Base-by-base conservation (phyloP, 2,888 invertebrate species). In the Cephus rjabovi region DNA sequence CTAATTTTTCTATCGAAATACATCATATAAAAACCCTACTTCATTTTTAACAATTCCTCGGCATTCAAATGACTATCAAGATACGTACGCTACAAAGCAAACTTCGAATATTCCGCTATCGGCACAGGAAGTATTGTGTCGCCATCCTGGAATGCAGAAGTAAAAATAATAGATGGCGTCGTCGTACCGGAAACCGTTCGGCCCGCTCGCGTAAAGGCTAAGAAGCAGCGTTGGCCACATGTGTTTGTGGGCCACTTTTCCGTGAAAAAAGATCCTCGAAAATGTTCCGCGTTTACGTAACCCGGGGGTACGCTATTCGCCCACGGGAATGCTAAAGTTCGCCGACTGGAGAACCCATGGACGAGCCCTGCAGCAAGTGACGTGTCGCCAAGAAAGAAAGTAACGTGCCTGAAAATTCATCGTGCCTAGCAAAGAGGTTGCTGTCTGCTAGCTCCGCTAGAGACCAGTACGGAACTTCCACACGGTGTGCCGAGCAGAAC, bases 281-380 rank as follows among this genome's bases (percentile, higher is more conserved):
- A 87, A 89, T 89, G 90, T 82, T 75, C 83, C 83, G 86, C 86
- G 86, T 88, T 90, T 90, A 90, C 89, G 89, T 90, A 90, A 90
- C 87, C 80, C 82, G 85, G 82, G 84, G 84, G 83, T 84, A 83
- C 83, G 81, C 81, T 82, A 84, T 79, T 80, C 74, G 76, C 75
- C 56, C 77, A 81, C 83, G 80, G 81, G 31, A 79, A 76, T 81
- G 78, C 79, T 80, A 76, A 71, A 74, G 76, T 68, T 77, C 76
- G 75, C 37, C 37, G 75, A 73, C 76, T 77, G 77, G 77, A 77
- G 77, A 79, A 81, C 74, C 78, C n/a, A 76, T 37, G 80, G 77
- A 80, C 80, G 69, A 77, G 73, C 31, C 69, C 23, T 15, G 56
- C 56, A 56, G 23, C 56, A 9, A 15, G 56, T 56, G 23, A 56